Evolutionary conservation across 2,888 invertebrate genomes (phyloP).

Genomic region (Coremacera marginata): DNA sequence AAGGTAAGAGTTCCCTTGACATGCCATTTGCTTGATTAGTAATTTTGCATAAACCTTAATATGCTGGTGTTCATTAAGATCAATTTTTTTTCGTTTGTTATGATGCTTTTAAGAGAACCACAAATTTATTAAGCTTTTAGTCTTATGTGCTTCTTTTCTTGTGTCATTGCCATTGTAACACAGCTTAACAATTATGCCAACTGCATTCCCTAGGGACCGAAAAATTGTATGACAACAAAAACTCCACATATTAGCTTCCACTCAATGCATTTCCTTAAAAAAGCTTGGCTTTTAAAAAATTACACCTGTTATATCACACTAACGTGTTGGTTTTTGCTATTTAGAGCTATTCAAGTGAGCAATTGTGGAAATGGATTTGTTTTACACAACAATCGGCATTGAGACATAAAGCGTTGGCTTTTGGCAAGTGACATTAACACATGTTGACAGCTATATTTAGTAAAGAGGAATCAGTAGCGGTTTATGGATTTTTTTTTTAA

Average conservation of each 20-base stretch:
- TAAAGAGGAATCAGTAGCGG: too few relatives aligned
- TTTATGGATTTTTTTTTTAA: too few relatives aligned
- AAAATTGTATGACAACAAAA: neutral
- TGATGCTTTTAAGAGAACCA: too few relatives aligned
- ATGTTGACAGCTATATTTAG: neutral
- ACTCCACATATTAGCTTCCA: neutral
- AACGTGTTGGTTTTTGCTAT: neutral
- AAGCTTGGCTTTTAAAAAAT: neutral
- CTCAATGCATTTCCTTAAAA: neutral
- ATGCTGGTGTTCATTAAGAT: too few relatives aligned
- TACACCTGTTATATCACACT: neutral
- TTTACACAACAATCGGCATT: neutral
- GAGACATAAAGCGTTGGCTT: neutral
- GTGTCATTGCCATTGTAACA: too few relatives aligned
- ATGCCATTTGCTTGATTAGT: too few relatives aligned
- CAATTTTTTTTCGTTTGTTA: too few relatives aligned
- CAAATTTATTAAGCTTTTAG: neutral
- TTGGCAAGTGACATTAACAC: neutral
- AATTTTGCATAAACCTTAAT: too few relatives aligned
- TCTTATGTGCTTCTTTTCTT: slow-evolving; percentile 2
- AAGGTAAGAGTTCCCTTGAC: too few relatives aligned
- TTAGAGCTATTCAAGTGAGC: neutral
- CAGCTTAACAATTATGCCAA: neutral
- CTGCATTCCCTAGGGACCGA: slow-evolving; percentile 7
- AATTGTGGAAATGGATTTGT: neutral